Conservation (phyloP, 2,113 vertebrate genomes). For the Acrocephalus arundinaceus region DNA sequence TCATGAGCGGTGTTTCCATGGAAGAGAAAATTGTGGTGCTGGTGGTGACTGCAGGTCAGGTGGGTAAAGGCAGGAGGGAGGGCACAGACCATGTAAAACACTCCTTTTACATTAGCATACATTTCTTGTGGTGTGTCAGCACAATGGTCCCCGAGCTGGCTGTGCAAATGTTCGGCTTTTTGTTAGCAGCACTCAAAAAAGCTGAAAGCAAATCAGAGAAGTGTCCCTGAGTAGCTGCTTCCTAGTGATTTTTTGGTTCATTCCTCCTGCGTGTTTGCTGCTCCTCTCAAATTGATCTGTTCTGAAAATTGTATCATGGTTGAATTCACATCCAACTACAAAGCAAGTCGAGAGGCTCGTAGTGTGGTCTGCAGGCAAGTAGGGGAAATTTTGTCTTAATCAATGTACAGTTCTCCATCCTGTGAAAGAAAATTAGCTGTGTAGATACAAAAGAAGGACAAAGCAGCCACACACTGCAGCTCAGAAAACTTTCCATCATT, state of each 20-base stretch:
- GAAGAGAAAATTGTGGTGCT: neutral
- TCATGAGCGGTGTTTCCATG: neutral
- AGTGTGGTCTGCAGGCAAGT: conserved; percentile 16
- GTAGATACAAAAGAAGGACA: conserved; percentile 47
- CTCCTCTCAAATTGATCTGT: conserved; percentile 20
- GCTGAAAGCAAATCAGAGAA: neutral
- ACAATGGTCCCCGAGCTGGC: neutral
- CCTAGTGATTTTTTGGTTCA: neutral
- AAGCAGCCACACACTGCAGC: conserved; percentile 40
- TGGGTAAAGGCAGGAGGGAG: neutral
- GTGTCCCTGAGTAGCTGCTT: neutral
- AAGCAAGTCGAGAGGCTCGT: neutral
- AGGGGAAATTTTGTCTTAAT: conserved; percentile 52
- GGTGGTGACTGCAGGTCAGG: neutral
- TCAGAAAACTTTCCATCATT: conserved; percentile 52
- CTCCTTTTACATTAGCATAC: neutral
- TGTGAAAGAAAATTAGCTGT: conserved; percentile 36
- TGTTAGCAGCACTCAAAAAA: neutral
- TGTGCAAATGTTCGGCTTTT: neutral
- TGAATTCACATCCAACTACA: conserved; percentile 49
- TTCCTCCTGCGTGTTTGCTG: neutral
- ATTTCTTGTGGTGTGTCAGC: neutral
- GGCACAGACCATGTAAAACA: neutral
- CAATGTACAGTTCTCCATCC: conserved; percentile 46
- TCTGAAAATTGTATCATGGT: conserved; percentile 56